These are phyloP conservation scores for Orius insidiosus DNA, from an alignment of 1,140 invertebrate species.

Conservation along the genomic window DNA sequence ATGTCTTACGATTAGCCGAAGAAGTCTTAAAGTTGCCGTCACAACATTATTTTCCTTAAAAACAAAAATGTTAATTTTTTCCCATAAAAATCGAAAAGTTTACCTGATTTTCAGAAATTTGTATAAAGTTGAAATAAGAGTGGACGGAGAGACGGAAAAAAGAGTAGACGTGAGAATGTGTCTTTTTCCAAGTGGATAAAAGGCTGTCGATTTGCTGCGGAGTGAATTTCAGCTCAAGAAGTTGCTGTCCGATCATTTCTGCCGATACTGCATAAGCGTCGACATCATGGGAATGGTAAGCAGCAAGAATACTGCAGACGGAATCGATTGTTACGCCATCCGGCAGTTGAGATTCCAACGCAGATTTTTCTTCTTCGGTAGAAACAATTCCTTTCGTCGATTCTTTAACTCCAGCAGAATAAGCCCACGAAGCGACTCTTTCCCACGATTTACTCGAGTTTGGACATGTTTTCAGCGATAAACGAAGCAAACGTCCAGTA, in stretches of 20 bases:
- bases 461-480: neutral
- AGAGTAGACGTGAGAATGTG: slow-evolving; percentile 66
- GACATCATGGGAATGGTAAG: too few species aligned
- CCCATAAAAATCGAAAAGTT: too few species aligned
- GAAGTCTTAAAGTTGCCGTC: slow-evolving; percentile 68
- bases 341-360: too few species aligned
- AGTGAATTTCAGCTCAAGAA: slow-evolving; percentile 36
- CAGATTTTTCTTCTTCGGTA: too few species aligned
- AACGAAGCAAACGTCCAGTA: neutral
- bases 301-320: too few species aligned
- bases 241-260: slow-evolving; percentile 53
- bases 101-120: slow-evolving; percentile 32
- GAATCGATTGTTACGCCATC: too few species aligned
- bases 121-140: slow-evolving; percentile 80
- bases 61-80: too few species aligned
- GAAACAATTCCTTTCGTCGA: too few species aligned
- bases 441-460: slow-evolving; percentile 1
- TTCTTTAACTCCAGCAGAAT: neutral
- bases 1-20: slow-evolving; percentile 83
- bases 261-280: slow-evolving; percentile 18
- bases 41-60: too few species aligned
- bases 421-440: neutral
- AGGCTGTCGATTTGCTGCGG: slow-evolving; percentile 43
- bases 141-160: slow-evolving; percentile 77
- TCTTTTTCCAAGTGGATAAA: slow-evolving; percentile 62